These are phyloP conservation scores for Perdita meconis DNA, from an alignment of 2,888 invertebrate species.

Conservation along the genomic window DNA sequence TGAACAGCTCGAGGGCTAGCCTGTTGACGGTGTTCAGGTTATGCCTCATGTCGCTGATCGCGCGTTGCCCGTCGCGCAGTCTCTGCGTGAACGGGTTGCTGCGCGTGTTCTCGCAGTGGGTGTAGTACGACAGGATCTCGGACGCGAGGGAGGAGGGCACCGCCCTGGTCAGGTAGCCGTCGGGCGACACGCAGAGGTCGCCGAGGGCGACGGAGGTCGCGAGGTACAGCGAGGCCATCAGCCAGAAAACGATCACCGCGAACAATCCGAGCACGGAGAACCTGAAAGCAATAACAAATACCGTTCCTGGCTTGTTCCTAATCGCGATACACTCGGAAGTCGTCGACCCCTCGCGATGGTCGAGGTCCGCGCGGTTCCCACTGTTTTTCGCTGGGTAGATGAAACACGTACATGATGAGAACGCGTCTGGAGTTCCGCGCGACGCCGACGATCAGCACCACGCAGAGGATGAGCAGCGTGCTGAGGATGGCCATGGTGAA, in stretches of 20 bases:
- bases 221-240: slow-evolving; percentile 94
- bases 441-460: slow-evolving; percentile 95
- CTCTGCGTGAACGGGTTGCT: slow-evolving; percentile 93
- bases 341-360: slow-evolving; percentile 12
- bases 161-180: slow-evolving; percentile 88
- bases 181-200: slow-evolving; percentile 94
- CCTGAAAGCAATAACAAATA: no score
- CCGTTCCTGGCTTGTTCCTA: no score
- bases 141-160: slow-evolving; percentile 79
- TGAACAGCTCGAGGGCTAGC: slow-evolving; percentile 85
- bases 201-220: slow-evolving; percentile 93
- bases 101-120: slow-evolving; percentile 92
- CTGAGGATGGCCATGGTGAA: slow-evolving; percentile 95
- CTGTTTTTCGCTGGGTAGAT: neutral
- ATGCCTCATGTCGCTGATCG: slow-evolving; percentile 86
- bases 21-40: slow-evolving; percentile 85
- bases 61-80: slow-evolving; percentile 91
- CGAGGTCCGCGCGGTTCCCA: slow-evolving; percentile 6
- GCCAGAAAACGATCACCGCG: slow-evolving; percentile 95
- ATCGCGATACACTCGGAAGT: neutral
- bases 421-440: slow-evolving; percentile 95
- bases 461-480: slow-evolving; percentile 93
- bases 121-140: slow-evolving; percentile 90
- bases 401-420: slow-evolving; percentile 88
- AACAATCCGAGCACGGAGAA: slow-evolving; percentile 94